Evolutionary conservation across 92 coral and sea anemone genomes (phyloP), one percentile per base, ranked within the genome.

Genomic region (Phymanthus crucifer): DNA sequence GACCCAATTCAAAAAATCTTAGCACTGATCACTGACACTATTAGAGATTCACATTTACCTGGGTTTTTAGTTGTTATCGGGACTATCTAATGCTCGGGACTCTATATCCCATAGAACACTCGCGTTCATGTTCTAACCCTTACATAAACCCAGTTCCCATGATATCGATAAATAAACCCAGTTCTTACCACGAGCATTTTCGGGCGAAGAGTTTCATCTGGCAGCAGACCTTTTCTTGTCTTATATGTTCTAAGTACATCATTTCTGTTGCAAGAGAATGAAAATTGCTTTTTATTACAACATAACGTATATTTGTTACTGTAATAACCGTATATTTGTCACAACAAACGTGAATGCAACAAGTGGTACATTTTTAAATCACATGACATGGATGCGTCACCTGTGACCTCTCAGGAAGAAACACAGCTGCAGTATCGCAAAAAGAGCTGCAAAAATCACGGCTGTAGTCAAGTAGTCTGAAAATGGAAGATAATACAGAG

Each of bases 351-450:
- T n/a, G n/a, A n/a, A n/a, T n/a, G n/a, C n/a, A n/a, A n/a, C n/a
- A n/a, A 19, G 6, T 64, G 13, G 10, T 11, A 64, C 19, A 19
- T 19, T 19, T 64, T 12, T 29, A 31, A 18, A 68, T 29, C 11
- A 29, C 13, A 19, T 64, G 70, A 64, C 70, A 24, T 24, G 27
- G 6, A 64, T 34, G 1, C 1, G 21, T 68, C 19, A 68, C 73
- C 73, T 68, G 73, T 68, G 73, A 34, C 73, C 32, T 68, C 40
- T n/a, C n/a, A 68, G n/a, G 21, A 68, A 68, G 32, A 68, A 68
- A 19, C 32, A 31, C 32, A 68, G 73, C 26, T 68, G 73, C 37
- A 68, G 19, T 31, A 34, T 68, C 6, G 73, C 73, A 68, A 68
- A 8, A 13, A 68, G 35, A 29, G 17, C 31, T 18, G 73, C 73